A percentile compares a stretch with the other conserved stretches of the same genome.
phyloP scores from a whole-genome alignment of 2,113 vertebrate genomes.

The Taxidea taxus region DNA sequence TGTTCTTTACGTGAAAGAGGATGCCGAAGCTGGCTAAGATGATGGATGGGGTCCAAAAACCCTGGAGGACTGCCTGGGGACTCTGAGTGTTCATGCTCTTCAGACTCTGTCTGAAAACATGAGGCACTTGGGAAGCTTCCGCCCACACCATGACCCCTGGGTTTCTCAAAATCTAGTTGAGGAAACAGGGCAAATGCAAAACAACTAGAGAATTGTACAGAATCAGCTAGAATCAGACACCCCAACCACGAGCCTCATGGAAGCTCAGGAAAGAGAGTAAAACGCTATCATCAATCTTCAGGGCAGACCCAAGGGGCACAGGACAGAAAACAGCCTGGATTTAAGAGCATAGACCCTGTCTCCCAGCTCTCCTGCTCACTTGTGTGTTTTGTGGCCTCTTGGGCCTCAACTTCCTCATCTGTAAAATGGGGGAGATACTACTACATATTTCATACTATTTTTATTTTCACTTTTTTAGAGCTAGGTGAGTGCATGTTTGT shows the following conservation, averaged over 20 bases:
- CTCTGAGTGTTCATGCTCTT: not conserved
- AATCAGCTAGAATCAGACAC: not conserved
- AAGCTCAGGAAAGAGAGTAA: not conserved
- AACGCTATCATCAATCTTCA: not conserved
- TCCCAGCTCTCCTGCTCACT: not conserved
- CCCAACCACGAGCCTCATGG: rapidly evolving
- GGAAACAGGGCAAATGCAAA: not conserved
- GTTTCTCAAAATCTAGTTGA: not conserved
- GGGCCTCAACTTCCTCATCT: not conserved
- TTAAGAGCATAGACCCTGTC: no score
- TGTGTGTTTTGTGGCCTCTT: not conserved
- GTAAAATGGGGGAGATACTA: not conserved
- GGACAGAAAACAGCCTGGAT: not conserved
- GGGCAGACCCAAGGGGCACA: not conserved
- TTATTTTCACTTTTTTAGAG: not conserved
- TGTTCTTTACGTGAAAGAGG: not conserved
- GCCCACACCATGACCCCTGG: no score
- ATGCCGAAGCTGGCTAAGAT: not conserved
- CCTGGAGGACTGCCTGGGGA: not conserved
- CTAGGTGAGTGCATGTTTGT: not conserved
- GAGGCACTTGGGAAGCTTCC: not conserved
- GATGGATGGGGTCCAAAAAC: no score
- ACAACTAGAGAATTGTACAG: not conserved
- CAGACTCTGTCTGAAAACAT: not conserved
- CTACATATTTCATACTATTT: not conserved